These are phyloP conservation scores for Myrmecophaga tridactyla DNA, from an alignment of 2,113 vertebrate species.

Conservation along the genomic window DNA sequence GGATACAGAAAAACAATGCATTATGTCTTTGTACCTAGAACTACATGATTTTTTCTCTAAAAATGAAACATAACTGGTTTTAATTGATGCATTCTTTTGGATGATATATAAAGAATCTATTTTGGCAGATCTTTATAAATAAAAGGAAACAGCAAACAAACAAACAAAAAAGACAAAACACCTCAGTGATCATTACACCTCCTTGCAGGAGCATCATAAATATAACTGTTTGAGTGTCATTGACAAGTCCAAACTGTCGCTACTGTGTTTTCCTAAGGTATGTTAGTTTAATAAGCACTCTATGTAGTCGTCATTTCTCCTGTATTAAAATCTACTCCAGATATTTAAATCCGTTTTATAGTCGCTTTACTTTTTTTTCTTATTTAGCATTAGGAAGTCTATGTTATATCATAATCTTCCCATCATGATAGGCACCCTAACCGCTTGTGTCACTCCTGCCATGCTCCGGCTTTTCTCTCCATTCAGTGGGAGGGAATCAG, in stretches of 20 bases:
- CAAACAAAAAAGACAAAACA: background rate
- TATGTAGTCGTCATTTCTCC: background rate
- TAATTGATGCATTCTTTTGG: background rate
- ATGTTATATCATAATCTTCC: background rate
- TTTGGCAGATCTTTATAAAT: constrained; percentile 8
- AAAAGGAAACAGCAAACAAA: background rate
- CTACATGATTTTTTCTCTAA: background rate
- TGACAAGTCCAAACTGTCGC: background rate
- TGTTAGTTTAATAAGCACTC: background rate
- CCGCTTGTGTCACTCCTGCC: background rate
- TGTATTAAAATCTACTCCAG: background rate
- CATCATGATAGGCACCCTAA: background rate
- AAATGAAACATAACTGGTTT: constrained; percentile 15
- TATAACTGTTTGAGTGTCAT: background rate
- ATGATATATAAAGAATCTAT: constrained; percentile 25
- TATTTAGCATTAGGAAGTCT: background rate
- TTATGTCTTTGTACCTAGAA: constrained; percentile 56
- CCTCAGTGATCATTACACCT: background rate
- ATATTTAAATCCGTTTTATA: background rate
- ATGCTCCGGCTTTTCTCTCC: background rate
- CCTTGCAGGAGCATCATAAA: background rate
- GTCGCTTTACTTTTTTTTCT: background rate
- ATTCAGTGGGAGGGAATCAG: background rate
- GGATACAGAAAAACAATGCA: constrained; percentile 53
- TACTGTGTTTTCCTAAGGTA: background rate